These are phyloP conservation scores for Mandrillus leucophaeus DNA, from an alignment of 2,113 vertebrate species.

Conservation along the genomic window DNA sequence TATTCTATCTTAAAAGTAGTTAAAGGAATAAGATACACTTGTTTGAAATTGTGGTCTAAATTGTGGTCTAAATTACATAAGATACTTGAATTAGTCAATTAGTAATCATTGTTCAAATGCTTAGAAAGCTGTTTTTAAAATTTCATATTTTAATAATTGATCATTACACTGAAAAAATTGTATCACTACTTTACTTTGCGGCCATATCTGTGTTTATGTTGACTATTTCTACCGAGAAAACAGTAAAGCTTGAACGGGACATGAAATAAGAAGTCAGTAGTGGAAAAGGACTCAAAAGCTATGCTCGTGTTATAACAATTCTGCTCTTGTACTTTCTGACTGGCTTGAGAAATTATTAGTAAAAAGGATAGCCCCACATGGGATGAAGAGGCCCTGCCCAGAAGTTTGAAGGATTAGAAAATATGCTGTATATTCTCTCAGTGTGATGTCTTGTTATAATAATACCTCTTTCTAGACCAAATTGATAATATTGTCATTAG, in stretches of 20 bases:
- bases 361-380: background rate
- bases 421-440: background rate
- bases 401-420: background rate
- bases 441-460: background rate
- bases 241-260: background rate
- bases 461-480: background rate
- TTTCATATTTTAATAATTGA: background rate
- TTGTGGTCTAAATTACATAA: background rate
- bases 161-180: background rate
- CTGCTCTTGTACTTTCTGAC: background rate
- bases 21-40: background rate
- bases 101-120: background rate
- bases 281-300: background rate
- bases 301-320: background rate
- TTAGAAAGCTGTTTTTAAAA: background rate
- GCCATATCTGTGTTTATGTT: background rate
- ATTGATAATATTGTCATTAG: background rate
- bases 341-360: background rate
- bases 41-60: background rate
- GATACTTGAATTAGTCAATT: background rate
- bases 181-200: background rate
- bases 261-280: background rate
- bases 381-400: background rate
- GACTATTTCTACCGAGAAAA: background rate
- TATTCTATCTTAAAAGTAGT: background rate